A percentile compares a stretch with the other conserved stretches of the same genome.
Conservation (phyloP, 2,113 vertebrate genomes). For the Notothenia rossii region DNA sequence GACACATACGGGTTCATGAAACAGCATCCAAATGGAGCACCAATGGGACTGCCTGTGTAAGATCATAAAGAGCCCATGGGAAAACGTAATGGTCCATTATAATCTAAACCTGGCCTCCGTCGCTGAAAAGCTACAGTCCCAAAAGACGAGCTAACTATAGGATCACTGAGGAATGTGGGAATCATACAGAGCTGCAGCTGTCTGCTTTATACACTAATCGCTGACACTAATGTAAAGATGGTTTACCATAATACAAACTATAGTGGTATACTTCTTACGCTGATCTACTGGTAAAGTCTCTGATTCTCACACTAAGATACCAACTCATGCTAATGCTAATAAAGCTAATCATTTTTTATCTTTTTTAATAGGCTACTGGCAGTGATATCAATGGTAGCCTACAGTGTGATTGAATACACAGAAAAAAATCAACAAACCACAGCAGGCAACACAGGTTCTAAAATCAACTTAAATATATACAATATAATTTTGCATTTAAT, state of each 20-base stretch:
- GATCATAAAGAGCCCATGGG: background rate
- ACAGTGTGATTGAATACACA: too few species aligned
- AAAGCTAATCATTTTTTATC: background rate
- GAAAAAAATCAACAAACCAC: too few species aligned
- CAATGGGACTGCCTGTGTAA: background rate
- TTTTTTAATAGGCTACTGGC: too few species aligned
- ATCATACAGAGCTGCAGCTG: background rate
- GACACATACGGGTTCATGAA: constrained; percentile 32
- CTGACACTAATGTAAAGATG: too few species aligned
- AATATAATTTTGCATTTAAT: too few species aligned
- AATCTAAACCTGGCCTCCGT: background rate
- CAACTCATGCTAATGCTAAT: background rate
- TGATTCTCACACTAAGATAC: background rate
- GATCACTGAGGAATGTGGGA: constrained; percentile 20
- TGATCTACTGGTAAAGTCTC: background rate
- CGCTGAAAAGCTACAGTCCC: constrained; percentile 19
- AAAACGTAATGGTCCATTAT: constrained; percentile 26
- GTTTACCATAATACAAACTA: background rate
- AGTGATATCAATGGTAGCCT: too few species aligned
- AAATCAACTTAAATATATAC: too few species aligned
- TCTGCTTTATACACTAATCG: background rate
- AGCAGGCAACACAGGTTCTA: too few species aligned
- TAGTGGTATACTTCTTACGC: background rate
- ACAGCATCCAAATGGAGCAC: constrained; percentile 4
- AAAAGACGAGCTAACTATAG: constrained; percentile 47